Evolutionary conservation across 2,888 invertebrate species (phyloP).

Genomic region (Eupithecia insigniata): DNA sequence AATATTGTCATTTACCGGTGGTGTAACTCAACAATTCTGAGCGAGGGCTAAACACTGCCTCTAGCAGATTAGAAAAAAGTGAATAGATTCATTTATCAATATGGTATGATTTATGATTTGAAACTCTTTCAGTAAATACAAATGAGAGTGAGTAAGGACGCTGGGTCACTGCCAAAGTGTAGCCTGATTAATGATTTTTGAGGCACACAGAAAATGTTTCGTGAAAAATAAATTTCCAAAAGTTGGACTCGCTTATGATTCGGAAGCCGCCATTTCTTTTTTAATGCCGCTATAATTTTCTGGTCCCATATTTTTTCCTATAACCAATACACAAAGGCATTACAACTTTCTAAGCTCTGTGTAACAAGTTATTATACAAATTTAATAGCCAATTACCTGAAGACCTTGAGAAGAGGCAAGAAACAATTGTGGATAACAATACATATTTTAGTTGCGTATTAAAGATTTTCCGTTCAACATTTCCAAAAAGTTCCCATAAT

Average conservation of each 20-base stretch:
- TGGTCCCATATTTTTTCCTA: conserved; percentile 9
- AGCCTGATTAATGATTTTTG: conserved; percentile 81
- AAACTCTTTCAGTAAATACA: conserved; percentile 82
- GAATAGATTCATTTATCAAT: conserved; percentile 79
- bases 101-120: conserved; percentile 76
- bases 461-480: neutral
- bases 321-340: conserved; percentile 8
- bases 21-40: conserved; percentile 44
- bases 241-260: conserved; percentile 53
- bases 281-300: conserved; percentile 37
- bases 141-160: conserved; percentile 78
- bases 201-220: conserved; percentile 69
- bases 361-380: conserved; percentile 2
- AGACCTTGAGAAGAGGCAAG: neutral
- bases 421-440: neutral
- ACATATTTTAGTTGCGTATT: neutral
- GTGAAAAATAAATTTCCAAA: conserved; percentile 70
- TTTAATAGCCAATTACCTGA: conserved; percentile 1
- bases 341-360: conserved; percentile 4
- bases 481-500: neutral
- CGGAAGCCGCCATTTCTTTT: conserved; percentile 31
- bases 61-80: conserved; percentile 71
- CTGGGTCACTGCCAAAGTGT: conserved; percentile 82
- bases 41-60: conserved; percentile 45
- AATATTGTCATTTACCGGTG: neutral